These are phyloP conservation scores for Anguilla megastoma DNA, from an alignment of 2,797 vertebrate genomes.

Conservation along the genomic window DNA sequence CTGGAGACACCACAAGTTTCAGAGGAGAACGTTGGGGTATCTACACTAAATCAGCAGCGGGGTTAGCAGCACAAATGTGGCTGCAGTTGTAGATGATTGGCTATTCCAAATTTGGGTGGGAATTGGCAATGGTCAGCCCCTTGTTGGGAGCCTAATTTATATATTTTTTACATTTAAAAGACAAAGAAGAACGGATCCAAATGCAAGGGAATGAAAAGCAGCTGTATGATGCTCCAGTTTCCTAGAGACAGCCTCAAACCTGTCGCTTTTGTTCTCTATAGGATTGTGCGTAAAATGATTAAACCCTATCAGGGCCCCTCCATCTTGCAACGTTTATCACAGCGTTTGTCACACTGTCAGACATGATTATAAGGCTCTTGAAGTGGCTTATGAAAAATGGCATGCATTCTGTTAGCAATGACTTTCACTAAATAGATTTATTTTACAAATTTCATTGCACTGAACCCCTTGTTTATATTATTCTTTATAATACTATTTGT, in stretches of 20 bases:
- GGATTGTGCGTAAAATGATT: constrained; percentile 4
- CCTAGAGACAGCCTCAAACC: background rate
- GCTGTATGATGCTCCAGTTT: background rate
- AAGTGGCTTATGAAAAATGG: background rate
- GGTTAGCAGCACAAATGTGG: too few relatives aligned
- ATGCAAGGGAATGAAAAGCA: background rate
- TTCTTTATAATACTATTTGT: background rate
- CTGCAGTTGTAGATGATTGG: too few relatives aligned
- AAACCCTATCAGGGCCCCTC: background rate
- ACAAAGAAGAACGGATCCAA: background rate
- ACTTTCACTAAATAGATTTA: background rate
- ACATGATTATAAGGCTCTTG: background rate
- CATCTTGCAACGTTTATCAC: background rate
- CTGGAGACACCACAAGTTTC: too few relatives aligned
- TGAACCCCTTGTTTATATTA: background rate
- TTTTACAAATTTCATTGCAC: background rate
- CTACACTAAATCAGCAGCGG: background rate
- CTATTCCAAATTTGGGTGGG: too few relatives aligned
- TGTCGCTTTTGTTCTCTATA: background rate
- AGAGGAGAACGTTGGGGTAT: too few relatives aligned
- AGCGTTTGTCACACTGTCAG: background rate
- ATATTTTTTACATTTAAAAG: background rate
- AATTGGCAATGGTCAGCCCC: too few relatives aligned
- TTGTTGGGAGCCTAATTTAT: background rate
- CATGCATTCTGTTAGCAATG: background rate